Base-by-base conservation (phyloP, 2,797 vertebrate genomes). In the Xiphophorus birchmanni region DNA sequence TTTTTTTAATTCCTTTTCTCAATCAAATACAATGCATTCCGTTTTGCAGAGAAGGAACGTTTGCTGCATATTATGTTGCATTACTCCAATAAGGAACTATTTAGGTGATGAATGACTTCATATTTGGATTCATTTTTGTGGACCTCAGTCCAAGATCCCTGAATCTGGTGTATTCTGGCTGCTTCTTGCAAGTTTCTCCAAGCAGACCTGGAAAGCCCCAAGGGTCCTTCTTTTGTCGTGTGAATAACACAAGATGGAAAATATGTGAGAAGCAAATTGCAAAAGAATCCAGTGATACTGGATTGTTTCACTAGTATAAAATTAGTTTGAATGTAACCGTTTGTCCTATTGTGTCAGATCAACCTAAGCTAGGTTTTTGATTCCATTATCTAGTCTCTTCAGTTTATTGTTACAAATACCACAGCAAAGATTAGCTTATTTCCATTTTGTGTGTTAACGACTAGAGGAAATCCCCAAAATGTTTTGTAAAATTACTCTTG, bases 91-190 rank as follows among this genome's bases (percentile, higher is more conserved):
- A 40, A 67, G 78, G 58, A 87, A 69, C 18, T 21, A 65, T 87
- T 81, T 76, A 63, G 71, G 67, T 73, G 21, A 78, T 76, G 48
- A 86, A 79, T 80, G 50, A 82, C 35, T 71, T 17, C 35, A 52
- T 82, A 63, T 58, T 76, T 40, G 56, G 18, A 75, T 77, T 77
- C 15, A 52, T 29, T 60, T 78, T 23, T 29, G 23, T 74, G 4
- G 42, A 26, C 42, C 54, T 82, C 42, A 78, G 71, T 84, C 56
- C 81, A 44, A 84, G 60, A 86, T 76, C 29, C 81, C 60, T 44
- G 17, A 47, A 73, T 72, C 32, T 75, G 58, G 77, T 86, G 86
- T 85, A 80, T 83, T 87, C 87, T 91, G 89, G 87, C 83, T 79
- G 44, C 73, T 69, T 74, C 67, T 76, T 65, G 35, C 69, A 12